Evolutionary conservation across 2,797 vertebrate species (phyloP).

Genomic region (Pipistrellus pygmaeus): DNA sequence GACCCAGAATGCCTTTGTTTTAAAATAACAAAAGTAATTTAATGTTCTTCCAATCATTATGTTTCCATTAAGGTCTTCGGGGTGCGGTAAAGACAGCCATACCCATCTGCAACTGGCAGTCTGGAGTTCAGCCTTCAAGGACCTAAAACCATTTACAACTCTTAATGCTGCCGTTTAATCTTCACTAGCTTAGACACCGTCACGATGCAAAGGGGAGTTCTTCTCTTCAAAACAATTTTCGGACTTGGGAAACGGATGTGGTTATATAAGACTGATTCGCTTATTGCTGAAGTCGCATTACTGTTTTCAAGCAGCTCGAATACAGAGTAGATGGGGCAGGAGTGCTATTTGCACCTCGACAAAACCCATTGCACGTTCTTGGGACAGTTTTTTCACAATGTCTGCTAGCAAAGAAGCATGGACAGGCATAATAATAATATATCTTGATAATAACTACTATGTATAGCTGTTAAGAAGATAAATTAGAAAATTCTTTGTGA

Average conservation of each 20-base stretch:
- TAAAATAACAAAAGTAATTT: constrained; percentile 60
- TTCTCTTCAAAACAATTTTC: constrained; percentile 69
- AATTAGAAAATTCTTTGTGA: not conserved
- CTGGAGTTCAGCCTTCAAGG: constrained; percentile 19
- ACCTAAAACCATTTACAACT: constrained; percentile 52
- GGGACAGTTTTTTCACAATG: not conserved
- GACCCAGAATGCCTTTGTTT: constrained; percentile 45
- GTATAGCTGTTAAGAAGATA: not conserved
- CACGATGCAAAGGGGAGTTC: constrained; percentile 58
- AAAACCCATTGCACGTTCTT: not conserved
- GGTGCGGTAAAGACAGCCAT: constrained; percentile 27
- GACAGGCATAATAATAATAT: not conserved
- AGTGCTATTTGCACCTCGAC: not conserved
- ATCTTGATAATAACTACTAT: not conserved
- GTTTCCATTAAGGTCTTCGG: constrained; percentile 48
- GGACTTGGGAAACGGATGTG: not conserved
- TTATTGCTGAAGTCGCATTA: constrained; percentile 30
- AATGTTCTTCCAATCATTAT: constrained; percentile 63
- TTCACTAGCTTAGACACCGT: constrained; percentile 59
- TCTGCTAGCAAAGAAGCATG: not conserved
- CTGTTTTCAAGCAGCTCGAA: not conserved
- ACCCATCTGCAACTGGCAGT: constrained; percentile 30
- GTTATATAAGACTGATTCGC: constrained; percentile 21
- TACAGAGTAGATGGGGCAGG: not conserved
- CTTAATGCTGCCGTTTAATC: constrained; percentile 67